Base-by-base conservation (phyloP, 2,888 invertebrate species). In the Mesopsocus fuscifrons region DNA sequence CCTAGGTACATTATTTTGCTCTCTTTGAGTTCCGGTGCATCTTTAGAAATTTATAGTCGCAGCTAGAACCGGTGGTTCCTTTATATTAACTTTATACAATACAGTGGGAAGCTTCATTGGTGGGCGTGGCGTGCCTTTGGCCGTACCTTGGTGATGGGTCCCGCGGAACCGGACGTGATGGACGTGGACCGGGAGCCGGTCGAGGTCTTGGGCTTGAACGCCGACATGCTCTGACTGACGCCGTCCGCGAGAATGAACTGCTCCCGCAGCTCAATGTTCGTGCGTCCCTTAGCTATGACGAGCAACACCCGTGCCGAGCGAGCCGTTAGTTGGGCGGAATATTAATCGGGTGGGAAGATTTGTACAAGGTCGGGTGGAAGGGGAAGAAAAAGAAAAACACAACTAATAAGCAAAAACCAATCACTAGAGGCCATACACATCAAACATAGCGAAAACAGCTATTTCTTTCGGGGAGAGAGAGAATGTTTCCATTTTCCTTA, bases 181-280 rank as follows among this genome's bases (percentile, higher is more conserved):
- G 71, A 64, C 57, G 52, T 70, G 67, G 56, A 72, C 67, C 63
- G 61, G 53, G 62, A 62, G 56, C 72, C 66, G 64, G 71, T 71
- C 58, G 79, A 81, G 62, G 80, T 77, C 70, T 89, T 91, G 61
- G 94, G 80, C 69, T 84, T 84, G 77, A 98, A 98, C 59, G 91
- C 88, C 59, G 92, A 83, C 94, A 98, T 95, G 62, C 88, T 87
- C 74, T 98, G 97, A 62, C 91, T 88, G 54, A 92, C 92, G 62
- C 97, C 95, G 64, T 92, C 87, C 57, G 97, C 94, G 72, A 97
- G 73, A 65, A 94, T 89, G 74, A 97, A 97, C 72, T 94, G 89
- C 69, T 97, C 97, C 62, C 97, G 79, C 62, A 98, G 79, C 73
- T 97, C 95, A 71, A 95, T 87, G 77, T 98, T 98, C 67, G 95